Conservation (phyloP, 2,797 vertebrate genomes). For the Borostomias antarcticus region DNA sequence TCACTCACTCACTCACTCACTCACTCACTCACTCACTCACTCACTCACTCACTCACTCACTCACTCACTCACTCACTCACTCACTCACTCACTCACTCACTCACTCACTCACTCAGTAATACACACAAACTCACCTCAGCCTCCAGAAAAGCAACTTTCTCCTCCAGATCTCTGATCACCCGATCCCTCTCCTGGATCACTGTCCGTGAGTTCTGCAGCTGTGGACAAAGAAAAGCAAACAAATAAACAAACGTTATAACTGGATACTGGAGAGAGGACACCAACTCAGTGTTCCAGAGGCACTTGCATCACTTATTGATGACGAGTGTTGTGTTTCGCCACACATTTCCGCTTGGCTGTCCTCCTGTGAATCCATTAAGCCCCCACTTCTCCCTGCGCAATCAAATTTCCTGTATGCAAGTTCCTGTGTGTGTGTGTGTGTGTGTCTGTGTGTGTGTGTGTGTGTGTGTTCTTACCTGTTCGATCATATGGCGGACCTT, state of each 20-base stretch:
- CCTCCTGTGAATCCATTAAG: conserved; percentile 34
- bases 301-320: conserved; percentile 58
- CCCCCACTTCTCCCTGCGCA: conserved; percentile 11
- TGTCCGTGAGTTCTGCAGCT: conserved; percentile 91
- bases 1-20: background rate
- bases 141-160: conserved; percentile 87
- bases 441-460: conserved; percentile 7
- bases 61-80: no score
- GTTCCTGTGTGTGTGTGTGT: conserved; percentile 12
- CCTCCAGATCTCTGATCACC: conserved; percentile 86
- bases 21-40: background rate
- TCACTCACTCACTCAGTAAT: no score
- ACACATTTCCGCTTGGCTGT: conserved; percentile 37
- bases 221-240: conserved; percentile 26
- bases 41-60: no score
- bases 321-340: conserved; percentile 30
- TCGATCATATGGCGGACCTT: conserved; percentile 96
- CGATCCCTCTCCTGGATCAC: conserved; percentile 84
- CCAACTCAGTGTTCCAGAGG: conserved; percentile 3
- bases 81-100: no score
- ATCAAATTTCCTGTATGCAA: background rate
- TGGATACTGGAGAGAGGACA: background rate
- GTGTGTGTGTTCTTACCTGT: conserved; percentile 76
- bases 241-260: background rate
- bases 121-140: conserved; percentile 83